phyloP scores from a whole-genome alignment of 2,797 vertebrate genomes.

The Bryconaethiops microstoma region DNA sequence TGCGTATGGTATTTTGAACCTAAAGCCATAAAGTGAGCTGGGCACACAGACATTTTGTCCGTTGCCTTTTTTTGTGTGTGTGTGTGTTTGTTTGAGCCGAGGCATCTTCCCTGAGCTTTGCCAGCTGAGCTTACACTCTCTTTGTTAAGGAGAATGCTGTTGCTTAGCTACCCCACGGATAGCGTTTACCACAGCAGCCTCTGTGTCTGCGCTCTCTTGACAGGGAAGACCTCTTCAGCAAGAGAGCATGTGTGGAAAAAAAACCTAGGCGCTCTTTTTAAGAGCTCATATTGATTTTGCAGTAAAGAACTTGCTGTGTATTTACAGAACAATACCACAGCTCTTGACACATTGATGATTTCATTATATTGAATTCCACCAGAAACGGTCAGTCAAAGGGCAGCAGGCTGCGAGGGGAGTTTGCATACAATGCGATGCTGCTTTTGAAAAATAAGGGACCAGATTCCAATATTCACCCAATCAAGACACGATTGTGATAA shows the following conservation, averaged over 20 bases:
- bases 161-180: constrained; percentile 56
- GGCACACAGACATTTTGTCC: constrained; percentile 17
- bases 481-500: neutral
- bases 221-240: constrained; percentile 50
- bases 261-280: constrained; percentile 28
- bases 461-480: neutral
- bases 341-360: neutral
- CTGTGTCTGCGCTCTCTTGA: constrained; percentile 48
- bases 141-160: constrained; percentile 60
- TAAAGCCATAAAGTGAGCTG: constrained; percentile 21
- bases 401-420: neutral
- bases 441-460: neutral
- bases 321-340: neutral
- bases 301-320: constrained; percentile 25
- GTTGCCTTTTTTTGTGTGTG: constrained; percentile 5
- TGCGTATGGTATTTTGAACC: constrained; percentile 6
- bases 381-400: neutral
- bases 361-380: neutral
- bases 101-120: constrained; percentile 51
- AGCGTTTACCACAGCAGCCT: constrained; percentile 47
- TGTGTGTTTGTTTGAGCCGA: constrained; percentile 47
- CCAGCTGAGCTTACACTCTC: constrained; percentile 58
- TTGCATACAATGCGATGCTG: neutral
- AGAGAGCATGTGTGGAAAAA: constrained; percentile 20
- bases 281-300: constrained; percentile 19